Percentiles rank a stretch among this genome's conserved stretches.
Evolutionary conservation across 2,797 vertebrate species (phyloP).

Genomic region (Paguma larvata): DNA sequence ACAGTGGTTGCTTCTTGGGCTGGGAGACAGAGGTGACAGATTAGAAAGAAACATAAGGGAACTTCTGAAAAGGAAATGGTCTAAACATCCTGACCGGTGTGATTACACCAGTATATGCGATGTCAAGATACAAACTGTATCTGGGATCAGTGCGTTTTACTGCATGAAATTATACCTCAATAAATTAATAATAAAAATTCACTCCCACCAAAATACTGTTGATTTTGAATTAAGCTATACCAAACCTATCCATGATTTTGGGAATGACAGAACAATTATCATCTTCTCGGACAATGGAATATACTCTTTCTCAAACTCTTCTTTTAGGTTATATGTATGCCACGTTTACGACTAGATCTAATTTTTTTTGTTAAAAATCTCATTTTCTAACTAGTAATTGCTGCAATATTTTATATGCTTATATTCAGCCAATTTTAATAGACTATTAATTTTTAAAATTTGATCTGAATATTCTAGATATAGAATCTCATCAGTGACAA

Average conservation of each 20-base stretch:
- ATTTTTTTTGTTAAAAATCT: slow-evolving; percentile 40
- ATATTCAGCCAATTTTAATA: slow-evolving; percentile 38
- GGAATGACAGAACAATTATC: not conserved
- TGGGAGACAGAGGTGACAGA: not conserved
- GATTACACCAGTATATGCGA: not conserved
- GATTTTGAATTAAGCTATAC: slow-evolving; percentile 20
- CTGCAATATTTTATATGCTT: slow-evolving; percentile 29
- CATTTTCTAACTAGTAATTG: slow-evolving; percentile 52
- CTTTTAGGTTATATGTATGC: slow-evolving; percentile 8
- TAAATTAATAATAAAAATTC: slow-evolving; percentile 11
- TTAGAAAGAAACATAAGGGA: not conserved
- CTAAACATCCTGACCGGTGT: not conserved
- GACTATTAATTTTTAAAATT: slow-evolving; percentile 39
- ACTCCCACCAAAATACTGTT: not conserved
- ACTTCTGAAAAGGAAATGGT: not conserved
- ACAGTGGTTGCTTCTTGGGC: not conserved
- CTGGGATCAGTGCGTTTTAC: not conserved
- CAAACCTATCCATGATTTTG: slow-evolving; percentile 1
- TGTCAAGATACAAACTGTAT: not conserved
- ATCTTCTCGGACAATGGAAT: slow-evolving; percentile 22
- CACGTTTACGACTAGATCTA: slow-evolving; percentile 3
- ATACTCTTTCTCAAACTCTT: not conserved
- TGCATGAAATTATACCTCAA: not conserved
- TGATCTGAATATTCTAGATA: slow-evolving; percentile 44
- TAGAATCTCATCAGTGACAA: not conserved